phyloP scores from a whole-genome alignment of 2,113 vertebrate genomes.

The Pungitius pungitius region DNA sequence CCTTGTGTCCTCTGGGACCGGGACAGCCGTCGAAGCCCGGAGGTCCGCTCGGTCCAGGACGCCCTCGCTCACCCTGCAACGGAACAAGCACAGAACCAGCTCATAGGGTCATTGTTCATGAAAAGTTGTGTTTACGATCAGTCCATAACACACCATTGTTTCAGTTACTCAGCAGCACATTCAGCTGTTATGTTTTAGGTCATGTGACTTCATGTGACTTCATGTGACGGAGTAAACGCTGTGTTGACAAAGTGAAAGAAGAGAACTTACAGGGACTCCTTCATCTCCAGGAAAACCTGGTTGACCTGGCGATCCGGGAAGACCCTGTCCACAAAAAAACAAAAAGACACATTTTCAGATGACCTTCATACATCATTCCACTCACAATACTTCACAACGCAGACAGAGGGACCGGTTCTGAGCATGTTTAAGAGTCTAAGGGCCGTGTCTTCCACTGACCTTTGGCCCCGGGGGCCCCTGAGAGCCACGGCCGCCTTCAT shows the following conservation, averaged over 20 bases:
- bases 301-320: constrained; percentile 75
- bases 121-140: background rate
- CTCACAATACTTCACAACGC: background rate
- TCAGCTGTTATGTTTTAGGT: too few relatives aligned
- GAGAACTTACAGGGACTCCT: constrained; percentile 82
- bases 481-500: constrained; percentile 78
- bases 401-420: background rate
- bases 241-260: background rate
- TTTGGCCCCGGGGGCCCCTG: constrained; percentile 78
- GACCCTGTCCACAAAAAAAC: constrained; percentile 78
- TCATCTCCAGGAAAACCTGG: constrained; percentile 87
- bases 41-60: constrained; percentile 78
- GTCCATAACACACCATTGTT: too few relatives aligned
- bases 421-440: too few relatives aligned
- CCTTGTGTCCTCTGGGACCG: constrained; percentile 83
- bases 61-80: constrained; percentile 85
- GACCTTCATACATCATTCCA: background rate
- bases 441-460: constrained; percentile 77
- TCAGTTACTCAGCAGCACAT: too few relatives aligned
- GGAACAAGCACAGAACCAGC: background rate
- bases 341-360: background rate
- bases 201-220: too few relatives aligned
- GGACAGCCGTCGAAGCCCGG: constrained; percentile 83
- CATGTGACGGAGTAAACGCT: too few relatives aligned
- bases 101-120: background rate